Conservation (phyloP, 2,797 vertebrate species). For the Gallirallus australis region DNA sequence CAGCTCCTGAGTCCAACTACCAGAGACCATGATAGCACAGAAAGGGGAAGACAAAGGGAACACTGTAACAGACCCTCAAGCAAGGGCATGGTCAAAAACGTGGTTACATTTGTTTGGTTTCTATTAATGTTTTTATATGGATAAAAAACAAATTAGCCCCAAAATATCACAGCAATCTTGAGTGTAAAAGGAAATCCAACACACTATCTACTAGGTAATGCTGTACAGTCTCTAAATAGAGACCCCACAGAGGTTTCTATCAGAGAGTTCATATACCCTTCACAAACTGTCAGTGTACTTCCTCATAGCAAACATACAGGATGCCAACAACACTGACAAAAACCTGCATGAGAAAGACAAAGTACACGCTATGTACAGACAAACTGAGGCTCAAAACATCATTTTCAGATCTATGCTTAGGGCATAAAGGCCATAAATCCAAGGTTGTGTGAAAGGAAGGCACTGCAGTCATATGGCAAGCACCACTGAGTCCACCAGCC, state of each 20-base stretch:
- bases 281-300: neutral
- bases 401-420: neutral
- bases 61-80: neutral
- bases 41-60: neutral
- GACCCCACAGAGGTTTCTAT: neutral
- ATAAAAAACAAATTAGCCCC: neutral
- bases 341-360: neutral
- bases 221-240: neutral
- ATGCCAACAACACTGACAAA: neutral
- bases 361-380: neutral
- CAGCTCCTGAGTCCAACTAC: neutral
- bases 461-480: neutral
- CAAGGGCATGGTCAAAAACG: neutral
- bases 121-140: neutral
- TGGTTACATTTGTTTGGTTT: neutral
- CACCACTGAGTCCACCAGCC: neutral
- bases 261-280: neutral
- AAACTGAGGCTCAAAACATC: neutral
- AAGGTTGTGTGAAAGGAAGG: neutral
- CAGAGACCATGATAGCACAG: neutral
- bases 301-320: neutral
- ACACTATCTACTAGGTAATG: neutral
- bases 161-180: neutral
- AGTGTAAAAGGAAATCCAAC: neutral
- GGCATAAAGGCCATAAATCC: neutral